Evolutionary conservation across 2,113 vertebrate species (phyloP).

Genomic region (Rhinoptilus africanus): DNA sequence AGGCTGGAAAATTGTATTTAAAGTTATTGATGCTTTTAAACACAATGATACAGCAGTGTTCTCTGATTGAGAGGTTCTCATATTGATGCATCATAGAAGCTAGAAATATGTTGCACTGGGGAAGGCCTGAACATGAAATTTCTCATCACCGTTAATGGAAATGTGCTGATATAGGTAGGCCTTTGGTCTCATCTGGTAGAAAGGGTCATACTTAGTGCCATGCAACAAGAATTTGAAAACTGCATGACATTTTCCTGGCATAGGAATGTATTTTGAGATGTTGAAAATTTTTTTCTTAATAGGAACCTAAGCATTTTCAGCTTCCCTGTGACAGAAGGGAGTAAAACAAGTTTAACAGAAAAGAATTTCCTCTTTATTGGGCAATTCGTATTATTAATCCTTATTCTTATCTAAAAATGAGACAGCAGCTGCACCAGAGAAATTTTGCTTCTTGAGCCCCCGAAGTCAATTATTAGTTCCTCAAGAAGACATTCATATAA

Average conservation of each 20-base stretch:
- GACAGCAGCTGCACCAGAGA: not conserved
- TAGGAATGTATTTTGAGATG: not conserved
- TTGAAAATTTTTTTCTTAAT: not conserved
- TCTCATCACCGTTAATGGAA: not conserved
- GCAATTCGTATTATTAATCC: conserved; percentile 25
- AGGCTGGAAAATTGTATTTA: not conserved
- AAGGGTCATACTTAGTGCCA: not conserved
- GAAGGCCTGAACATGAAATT: not conserved
- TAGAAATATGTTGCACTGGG: not conserved
- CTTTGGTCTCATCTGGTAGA: not conserved
- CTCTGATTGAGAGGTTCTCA: not conserved
- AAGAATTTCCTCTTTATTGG: conserved; percentile 1
- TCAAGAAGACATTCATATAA: not conserved
- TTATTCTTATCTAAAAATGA: conserved; percentile 1
- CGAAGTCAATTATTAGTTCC: not conserved
- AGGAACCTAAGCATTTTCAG: not conserved
- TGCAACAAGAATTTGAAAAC: not conserved
- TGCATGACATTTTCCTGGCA: not conserved
- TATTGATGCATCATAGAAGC: not conserved
- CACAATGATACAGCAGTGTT: not conserved
- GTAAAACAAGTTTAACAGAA: not conserved
- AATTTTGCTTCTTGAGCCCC: not conserved
- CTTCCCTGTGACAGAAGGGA: not conserved
- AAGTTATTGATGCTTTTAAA: not conserved
- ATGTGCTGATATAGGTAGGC: not conserved